Base-by-base conservation (phyloP, 2,113 vertebrate species). In the Gnathonemus echidnorhynchus region DNA sequence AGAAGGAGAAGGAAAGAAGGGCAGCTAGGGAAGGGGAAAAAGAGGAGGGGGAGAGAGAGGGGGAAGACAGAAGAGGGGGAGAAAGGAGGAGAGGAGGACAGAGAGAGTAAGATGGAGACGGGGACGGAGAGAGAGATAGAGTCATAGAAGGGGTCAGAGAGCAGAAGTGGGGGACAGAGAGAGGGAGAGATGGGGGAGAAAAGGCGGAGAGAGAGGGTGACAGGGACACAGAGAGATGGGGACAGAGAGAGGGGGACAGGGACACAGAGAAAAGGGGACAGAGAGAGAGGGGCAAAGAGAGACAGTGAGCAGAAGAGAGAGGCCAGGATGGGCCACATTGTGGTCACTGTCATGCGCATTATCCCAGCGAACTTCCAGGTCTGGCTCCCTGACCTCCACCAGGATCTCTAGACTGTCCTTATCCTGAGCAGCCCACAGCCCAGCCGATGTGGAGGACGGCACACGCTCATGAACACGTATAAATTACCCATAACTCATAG, bases 161-260 rank as follows among this genome's bases (percentile, higher is more conserved):
- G 46, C 13, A 89, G 85, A 84, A 39, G 39, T 39, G 42, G 90
- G 89, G 74, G 27, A 74, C 24, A 86, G 70, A 89, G 83, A 84
- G 56, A 39, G 49, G 17, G 90, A 89, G 42, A 87, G 27, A 9
- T 39, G 39, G 39, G 35, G 35, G 35, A 39, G 35, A 39, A 39
- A 39, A 39, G 35, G 35, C 35, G 35, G 35, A 58, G 11, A 39
- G 62, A 17, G 56, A 62, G 39, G 88, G 45, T 58, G 35, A 88
- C 5, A n/a, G 66, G 39, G 90, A 48, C 74, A 88, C 62, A 88
- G 87, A 39, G 8, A 88, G 39, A n/a, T 5, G 5, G 19, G 53
- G 5, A 21, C 17, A 53, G 56, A 24, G 56, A 58, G 56, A 24
- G 5, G 6, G 56, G 21, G 56, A 24, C 21, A 24, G 7, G 6